Percentiles rank a stretch among this genome's conserved stretches.
These are phyloP conservation scores for Xestia sexstrigata DNA, from an alignment of 2,888 invertebrate genomes.

Conservation along the genomic window DNA sequence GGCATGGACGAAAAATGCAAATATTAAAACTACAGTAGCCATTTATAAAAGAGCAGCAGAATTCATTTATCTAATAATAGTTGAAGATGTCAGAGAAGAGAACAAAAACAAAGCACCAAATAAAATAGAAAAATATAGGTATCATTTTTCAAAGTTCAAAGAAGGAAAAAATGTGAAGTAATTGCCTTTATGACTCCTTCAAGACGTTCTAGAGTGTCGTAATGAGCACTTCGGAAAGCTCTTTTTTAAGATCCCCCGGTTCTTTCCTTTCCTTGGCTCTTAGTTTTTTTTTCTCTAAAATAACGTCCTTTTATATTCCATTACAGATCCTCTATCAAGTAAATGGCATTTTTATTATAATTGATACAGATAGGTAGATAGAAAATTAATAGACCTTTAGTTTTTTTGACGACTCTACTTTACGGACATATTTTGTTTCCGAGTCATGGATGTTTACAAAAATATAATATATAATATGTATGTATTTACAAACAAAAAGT, in stretches of 20 bases:
- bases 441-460: too few relatives aligned
- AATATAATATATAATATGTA: too few relatives aligned
- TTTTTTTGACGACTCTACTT: background rate
- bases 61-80: conserved; percentile 25
- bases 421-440: too few relatives aligned
- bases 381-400: background rate
- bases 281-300: conserved; percentile 65
- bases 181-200: conserved; percentile 79
- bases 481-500: too few relatives aligned
- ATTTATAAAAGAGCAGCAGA: conserved; percentile 17
- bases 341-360: conserved; percentile 58
- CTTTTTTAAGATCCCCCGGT: conserved; percentile 72
- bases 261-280: conserved; percentile 69
- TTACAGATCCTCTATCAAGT: conserved; percentile 59
- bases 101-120: conserved; percentile 41
- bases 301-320: conserved; percentile 62
- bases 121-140: conserved; percentile 42
- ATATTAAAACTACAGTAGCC: background rate
- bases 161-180: conserved; percentile 73
- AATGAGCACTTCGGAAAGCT: conserved; percentile 79
- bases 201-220: conserved; percentile 74
- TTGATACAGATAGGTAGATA: conserved; percentile 2
- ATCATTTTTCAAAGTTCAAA: conserved; percentile 59
- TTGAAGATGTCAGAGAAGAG: conserved; percentile 15
- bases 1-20: background rate